A percentile compares a stretch with the other conserved stretches of the same genome.
phyloP scores from a whole-genome alignment of 2,888 invertebrate species.

The Caenorhabditis becei region DNA sequence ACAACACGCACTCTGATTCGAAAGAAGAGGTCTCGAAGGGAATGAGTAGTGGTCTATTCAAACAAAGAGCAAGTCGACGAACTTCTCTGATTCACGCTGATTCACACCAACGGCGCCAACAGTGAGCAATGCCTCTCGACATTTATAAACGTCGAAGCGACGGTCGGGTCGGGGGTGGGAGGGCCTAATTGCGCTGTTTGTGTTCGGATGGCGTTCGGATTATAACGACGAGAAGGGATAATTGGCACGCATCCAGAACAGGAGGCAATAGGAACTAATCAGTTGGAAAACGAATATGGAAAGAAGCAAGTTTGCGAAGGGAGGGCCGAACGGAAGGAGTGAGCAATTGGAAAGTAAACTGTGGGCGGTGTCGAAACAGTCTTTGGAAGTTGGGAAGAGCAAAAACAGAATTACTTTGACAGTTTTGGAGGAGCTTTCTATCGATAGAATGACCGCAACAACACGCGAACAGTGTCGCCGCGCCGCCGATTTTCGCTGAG shows the following conservation, averaged over 20 bases:
- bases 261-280: slow-evolving; percentile 6
- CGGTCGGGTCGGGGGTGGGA: slow-evolving; percentile 4
- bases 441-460: too few species aligned
- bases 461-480: too few species aligned
- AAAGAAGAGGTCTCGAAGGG: too few species aligned
- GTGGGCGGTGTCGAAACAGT: neutral
- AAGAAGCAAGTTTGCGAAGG: neutral
- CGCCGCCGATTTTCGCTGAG: too few species aligned
- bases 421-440: too few species aligned
- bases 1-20: too few species aligned
- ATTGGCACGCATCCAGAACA: slow-evolving; percentile 36
- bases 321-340: neutral
- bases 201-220: slow-evolving; percentile 18
- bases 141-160: slow-evolving; percentile 18
- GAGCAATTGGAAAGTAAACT: neutral
- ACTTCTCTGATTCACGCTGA: slow-evolving; percentile 7
- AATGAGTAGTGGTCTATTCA: neutral
- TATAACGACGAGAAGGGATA: slow-evolving; percentile 10
- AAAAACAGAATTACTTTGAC: too few species aligned
- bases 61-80: slow-evolving; percentile 7
- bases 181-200: slow-evolving; percentile 46
- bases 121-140: slow-evolving; percentile 23
- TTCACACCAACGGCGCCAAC: neutral
- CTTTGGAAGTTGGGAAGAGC: too few species aligned
- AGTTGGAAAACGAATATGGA: slow-evolving; percentile 8